Conservation (phyloP, 1,140 invertebrate genomes). For the Meloidogyne hapla region DNA sequence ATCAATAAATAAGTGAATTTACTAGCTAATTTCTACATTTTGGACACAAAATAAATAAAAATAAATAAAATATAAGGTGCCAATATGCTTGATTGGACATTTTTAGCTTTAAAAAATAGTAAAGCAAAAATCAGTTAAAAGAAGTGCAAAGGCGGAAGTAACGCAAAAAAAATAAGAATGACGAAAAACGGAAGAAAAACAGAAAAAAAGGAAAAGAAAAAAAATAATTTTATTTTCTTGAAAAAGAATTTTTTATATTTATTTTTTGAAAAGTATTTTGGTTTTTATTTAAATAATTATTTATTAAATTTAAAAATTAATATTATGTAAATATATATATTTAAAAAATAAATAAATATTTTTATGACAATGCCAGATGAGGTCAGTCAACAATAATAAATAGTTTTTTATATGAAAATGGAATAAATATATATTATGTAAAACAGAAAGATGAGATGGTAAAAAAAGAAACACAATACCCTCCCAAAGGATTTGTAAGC, state of each 20-base stretch:
- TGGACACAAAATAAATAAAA: not conserved
- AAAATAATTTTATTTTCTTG: too few relatives aligned
- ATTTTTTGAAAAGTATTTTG: too few relatives aligned
- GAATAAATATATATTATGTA: too few relatives aligned
- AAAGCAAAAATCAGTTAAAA: not conserved
- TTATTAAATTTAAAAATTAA: too few relatives aligned
- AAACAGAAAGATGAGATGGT: not conserved
- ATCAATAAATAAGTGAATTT: not conserved
- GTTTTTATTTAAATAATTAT: too few relatives aligned
- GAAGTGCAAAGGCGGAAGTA: not conserved
- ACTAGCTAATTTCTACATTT: not conserved
- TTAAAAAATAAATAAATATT: too few relatives aligned
- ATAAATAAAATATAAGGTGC: too few relatives aligned
- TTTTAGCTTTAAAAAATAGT: not conserved
- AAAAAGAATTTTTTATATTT: not conserved
- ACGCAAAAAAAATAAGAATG: not conserved
- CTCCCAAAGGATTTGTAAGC: constrained; percentile 5
- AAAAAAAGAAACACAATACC: not conserved
- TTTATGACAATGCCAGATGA: too few relatives aligned
- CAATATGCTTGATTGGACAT: not conserved
- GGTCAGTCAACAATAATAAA: too few relatives aligned
- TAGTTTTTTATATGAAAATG: too few relatives aligned
- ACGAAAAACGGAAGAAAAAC: not conserved
- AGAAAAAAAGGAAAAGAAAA: not conserved
- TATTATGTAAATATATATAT: too few relatives aligned